These are phyloP conservation scores for Sarcoramphus papa DNA, from an alignment of 2,797 vertebrate species.

Conservation along the genomic window DNA sequence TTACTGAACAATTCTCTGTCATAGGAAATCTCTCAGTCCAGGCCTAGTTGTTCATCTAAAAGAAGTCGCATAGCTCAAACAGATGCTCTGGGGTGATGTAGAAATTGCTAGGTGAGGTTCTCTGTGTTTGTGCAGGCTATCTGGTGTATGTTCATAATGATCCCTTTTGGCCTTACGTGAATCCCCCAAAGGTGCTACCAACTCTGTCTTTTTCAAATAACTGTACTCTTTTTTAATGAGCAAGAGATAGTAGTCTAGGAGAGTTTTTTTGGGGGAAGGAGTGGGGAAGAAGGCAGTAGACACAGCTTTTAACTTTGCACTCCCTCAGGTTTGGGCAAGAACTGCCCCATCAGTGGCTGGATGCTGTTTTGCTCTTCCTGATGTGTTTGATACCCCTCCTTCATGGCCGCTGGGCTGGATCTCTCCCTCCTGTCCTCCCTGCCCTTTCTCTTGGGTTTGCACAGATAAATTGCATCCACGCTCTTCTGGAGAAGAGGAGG, in stretches of 20 bases:
- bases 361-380: neutral
- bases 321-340: neutral
- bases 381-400: neutral
- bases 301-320: neutral
- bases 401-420: neutral
- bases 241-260: neutral
- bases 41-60: neutral
- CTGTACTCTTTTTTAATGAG: neutral
- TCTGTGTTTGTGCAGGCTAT: neutral
- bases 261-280: neutral
- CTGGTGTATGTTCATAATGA: neutral
- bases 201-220: neutral
- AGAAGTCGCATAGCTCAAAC: neutral
- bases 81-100: neutral
- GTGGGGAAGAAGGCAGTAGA: neutral
- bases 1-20: neutral
- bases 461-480: neutral
- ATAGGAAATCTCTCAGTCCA: neutral
- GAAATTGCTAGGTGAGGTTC: neutral
- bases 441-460: neutral
- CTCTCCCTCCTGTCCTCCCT: neutral
- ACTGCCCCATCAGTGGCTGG: neutral
- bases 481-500: neutral
- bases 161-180: neutral
- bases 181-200: neutral